Evolutionary conservation across 1,140 invertebrate genomes (phyloP).

Genomic region (Heliconius melpomene): DNA sequence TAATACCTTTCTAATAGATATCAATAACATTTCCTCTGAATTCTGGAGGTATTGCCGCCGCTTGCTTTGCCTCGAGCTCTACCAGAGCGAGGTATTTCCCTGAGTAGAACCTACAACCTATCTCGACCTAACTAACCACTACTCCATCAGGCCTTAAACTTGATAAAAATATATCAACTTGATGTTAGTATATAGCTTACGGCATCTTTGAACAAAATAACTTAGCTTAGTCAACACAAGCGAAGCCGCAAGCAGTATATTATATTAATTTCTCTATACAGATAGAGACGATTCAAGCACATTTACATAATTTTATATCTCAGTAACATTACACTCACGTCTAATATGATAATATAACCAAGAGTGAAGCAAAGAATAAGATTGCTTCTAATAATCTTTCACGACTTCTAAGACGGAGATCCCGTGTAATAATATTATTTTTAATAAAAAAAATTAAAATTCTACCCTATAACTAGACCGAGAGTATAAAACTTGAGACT

Average conservation of each 20-base stretch:
- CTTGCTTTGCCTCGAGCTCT: too few relatives aligned
- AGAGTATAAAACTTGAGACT: conserved; percentile 29
- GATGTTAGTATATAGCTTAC: too few relatives aligned
- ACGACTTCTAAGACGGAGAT: not conserved
- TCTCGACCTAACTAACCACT: too few relatives aligned
- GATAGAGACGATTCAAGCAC: not conserved
- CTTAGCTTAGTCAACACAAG: too few relatives aligned
- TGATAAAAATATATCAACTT: too few relatives aligned
- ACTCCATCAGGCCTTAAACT: too few relatives aligned
- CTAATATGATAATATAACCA: not conserved
- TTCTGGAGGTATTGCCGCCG: too few relatives aligned
- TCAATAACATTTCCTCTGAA: too few relatives aligned
- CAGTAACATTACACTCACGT: not conserved
- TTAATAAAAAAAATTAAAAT: conserved; percentile 23
- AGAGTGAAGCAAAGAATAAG: not conserved
- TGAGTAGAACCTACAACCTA: too few relatives aligned
- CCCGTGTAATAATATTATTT: not conserved
- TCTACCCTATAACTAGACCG: conserved; percentile 16
- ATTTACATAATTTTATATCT: not conserved
- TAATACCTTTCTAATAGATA: too few relatives aligned
- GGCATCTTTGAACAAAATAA: too few relatives aligned
- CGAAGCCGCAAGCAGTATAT: not conserved
- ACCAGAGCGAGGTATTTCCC: not conserved
- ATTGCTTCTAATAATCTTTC: not conserved
- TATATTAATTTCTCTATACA: not conserved